Base-by-base conservation (phyloP, 2,113 vertebrate species). In the Setophaga coronata region DNA sequence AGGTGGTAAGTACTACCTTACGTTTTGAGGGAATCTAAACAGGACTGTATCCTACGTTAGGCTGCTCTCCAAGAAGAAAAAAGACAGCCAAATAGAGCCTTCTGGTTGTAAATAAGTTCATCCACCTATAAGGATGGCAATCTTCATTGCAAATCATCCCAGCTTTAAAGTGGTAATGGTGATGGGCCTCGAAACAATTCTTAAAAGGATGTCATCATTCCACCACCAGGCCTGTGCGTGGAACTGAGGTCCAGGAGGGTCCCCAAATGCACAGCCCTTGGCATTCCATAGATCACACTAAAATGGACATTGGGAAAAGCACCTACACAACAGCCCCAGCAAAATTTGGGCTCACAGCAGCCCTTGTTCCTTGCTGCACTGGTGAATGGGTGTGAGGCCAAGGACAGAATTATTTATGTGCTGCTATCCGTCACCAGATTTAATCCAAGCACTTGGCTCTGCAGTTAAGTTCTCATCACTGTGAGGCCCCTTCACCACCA, bases 381-480 rank as follows among this genome's bases (percentile, higher is more conserved):
- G 38, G 25, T 53, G 51, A 79, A 79, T 6, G 24, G 42, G 51
- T 80, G n/a, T 36, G 13, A 61, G 48, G 51, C 70, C 70, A 86
- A 53, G 42, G 61, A 51, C 36, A 31, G 25, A 25, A 91, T 36
- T 57, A 82, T 61, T 91, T 87, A 83, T 13, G 61, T 71, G 77
- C 81, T 81, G 45, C 69, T 85, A 78, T 47, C 72, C 60, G 3
- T 79, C 92, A 76, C 54, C 9, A 87, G 61, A 73, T 66, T 57
- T 84, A 82, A 80, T 42, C 33, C 45, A 91, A 82, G 76, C 51
- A 66, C 77, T 93, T 85, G 78, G 51, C 65, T 90, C 56, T 73
- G 58, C 62, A 51, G 20, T 73, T 21, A 61, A 31, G n/a, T 34
- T 89, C 88, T 76, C 95, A 86, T 58, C 71, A 60, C 57, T 58